Evolutionary conservation across 2,113 vertebrate genomes (phyloP).

Genomic region (Panthera uncia): DNA sequence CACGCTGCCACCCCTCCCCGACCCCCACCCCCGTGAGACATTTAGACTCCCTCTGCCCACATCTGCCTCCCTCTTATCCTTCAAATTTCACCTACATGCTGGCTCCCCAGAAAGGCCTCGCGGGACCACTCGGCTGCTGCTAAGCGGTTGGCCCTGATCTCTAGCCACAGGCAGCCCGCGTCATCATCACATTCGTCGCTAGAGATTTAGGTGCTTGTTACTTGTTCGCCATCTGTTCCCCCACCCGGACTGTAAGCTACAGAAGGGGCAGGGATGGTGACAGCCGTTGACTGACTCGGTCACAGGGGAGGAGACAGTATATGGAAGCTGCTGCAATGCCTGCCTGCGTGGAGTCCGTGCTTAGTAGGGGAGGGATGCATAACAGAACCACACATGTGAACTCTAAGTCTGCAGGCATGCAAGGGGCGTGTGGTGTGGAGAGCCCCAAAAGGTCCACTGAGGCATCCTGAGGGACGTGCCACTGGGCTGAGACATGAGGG

Average conservation of each 20-base stretch:
- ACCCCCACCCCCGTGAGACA: background rate
- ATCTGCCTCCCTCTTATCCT: background rate
- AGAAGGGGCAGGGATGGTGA: background rate
- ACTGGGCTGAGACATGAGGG: background rate
- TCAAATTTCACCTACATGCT: background rate
- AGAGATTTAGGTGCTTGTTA: background rate
- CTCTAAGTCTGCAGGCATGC: too few species aligned
- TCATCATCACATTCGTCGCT: fast-evolving
- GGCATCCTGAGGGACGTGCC: background rate
- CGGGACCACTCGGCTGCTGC: background rate
- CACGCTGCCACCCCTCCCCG: too few species aligned
- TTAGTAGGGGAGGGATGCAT: too few species aligned
- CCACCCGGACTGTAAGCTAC: background rate
- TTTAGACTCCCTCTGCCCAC: background rate
- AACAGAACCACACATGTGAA: background rate
- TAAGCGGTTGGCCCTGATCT: background rate
- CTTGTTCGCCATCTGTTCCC: background rate
- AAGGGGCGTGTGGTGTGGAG: background rate
- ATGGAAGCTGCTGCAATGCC: background rate
- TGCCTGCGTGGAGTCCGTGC: background rate
- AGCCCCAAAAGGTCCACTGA: background rate
- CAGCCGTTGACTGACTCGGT: background rate
- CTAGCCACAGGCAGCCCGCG: background rate
- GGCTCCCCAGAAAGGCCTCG: background rate
- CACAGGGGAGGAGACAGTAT: fast-evolving